phyloP scores from a whole-genome alignment of 2,113 vertebrate species.

The Podilymbus podiceps region DNA sequence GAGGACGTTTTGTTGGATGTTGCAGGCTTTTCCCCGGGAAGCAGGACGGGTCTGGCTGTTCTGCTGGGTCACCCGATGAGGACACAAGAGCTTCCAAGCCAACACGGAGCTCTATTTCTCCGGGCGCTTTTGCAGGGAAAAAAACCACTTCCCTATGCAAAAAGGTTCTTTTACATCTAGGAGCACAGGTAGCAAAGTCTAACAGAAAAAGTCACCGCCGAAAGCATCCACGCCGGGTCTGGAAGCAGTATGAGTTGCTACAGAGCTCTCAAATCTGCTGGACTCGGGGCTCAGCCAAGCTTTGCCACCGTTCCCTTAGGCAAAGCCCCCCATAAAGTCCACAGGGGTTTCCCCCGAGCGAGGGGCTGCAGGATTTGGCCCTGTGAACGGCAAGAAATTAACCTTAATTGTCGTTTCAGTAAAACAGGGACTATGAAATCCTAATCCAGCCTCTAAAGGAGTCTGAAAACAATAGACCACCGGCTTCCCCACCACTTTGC shows the following conservation, averaged over 20 bases:
- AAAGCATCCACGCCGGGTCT: not conserved
- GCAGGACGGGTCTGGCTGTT: not conserved
- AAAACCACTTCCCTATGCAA: not conserved
- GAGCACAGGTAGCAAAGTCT: not conserved
- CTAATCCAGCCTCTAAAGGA: not conserved
- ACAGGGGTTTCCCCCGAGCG: not conserved
- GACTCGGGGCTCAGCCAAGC: not conserved
- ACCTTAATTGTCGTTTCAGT: not conserved
- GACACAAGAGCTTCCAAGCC: conserved; percentile 6
- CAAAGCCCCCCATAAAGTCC: not conserved
- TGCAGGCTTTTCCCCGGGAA: conserved; percentile 10
- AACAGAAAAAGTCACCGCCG: not conserved
- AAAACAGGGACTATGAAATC: not conserved
- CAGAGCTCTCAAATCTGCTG: not conserved
- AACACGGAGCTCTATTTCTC: not conserved
- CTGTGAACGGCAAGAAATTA: not conserved
- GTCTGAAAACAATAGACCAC: not conserved
- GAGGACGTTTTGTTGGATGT: not conserved
- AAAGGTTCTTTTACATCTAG: not conserved
- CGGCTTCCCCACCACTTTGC: not conserved
- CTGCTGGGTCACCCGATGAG: conserved; percentile 37
- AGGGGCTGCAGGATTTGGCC: not conserved
- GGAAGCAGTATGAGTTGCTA: not conserved
- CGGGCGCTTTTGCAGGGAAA: not conserved
- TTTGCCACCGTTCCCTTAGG: not conserved